phyloP scores from a whole-genome alignment of 2,113 vertebrate species.

The Craseonycteris thonglongyai region DNA sequence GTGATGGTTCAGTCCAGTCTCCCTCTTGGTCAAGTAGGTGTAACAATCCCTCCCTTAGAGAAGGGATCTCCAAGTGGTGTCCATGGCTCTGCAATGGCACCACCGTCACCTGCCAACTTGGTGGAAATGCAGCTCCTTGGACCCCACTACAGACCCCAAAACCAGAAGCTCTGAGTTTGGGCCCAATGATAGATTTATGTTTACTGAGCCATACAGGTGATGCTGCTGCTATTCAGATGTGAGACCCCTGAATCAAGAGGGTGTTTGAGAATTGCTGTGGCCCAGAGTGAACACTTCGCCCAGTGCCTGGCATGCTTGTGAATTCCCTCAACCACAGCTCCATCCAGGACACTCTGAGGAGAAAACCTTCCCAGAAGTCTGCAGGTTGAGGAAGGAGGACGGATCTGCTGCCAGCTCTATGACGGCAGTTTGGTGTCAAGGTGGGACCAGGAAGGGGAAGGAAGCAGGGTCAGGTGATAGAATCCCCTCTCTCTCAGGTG shows the following conservation, averaged over 20 bases:
- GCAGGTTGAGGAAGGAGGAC: not conserved
- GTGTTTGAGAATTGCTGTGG: no score
- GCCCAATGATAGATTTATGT: not conserved
- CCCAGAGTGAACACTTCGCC: not conserved
- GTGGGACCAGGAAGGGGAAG: not conserved
- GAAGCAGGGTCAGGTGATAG: not conserved
- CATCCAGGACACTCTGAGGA: not conserved
- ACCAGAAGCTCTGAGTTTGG: not conserved
- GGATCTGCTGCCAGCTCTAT: not conserved
- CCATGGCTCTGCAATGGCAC: not conserved
- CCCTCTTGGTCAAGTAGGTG: not conserved
- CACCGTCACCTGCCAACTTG: not conserved
- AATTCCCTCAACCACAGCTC: not conserved
- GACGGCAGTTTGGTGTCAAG: not conserved
- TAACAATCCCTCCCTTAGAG: not conserved
- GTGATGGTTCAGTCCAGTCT: not conserved
- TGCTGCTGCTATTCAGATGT: not conserved
- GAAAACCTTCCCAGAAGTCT: not conserved
- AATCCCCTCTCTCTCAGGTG: accelerated
- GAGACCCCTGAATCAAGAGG: not conserved
- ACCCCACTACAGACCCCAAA: accelerated
- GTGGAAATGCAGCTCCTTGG: not conserved
- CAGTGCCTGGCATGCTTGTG: accelerated
- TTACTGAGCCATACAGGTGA: not conserved
- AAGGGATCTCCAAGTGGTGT: not conserved